These are phyloP conservation scores for Acropora yongei DNA, from an alignment of 64 coral and sea anemone genomes.

Conservation along the genomic window DNA sequence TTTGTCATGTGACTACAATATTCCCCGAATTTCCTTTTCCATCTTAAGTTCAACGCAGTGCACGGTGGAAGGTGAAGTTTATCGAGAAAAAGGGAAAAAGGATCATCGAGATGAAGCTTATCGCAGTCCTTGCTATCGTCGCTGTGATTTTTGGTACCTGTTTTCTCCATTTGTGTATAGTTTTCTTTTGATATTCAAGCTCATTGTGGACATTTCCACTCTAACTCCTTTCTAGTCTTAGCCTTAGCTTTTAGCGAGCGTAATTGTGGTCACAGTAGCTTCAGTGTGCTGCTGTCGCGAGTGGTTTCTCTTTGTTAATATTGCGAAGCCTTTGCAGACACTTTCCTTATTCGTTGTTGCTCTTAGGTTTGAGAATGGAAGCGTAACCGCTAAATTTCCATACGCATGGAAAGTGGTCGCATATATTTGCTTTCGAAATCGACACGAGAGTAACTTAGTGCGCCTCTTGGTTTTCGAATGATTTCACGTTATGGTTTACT, in stretches of 20 bases:
- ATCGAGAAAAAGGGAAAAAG: not conserved
- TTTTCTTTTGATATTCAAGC: not conserved
- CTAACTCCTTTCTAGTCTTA: no score
- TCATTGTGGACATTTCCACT: no score
- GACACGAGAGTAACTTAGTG: no score
- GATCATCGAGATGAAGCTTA: slow-evolving; percentile 22
- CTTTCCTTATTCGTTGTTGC: not conserved
- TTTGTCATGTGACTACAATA: slow-evolving; percentile 29
- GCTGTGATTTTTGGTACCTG: slow-evolving; percentile 18
- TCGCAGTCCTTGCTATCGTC: not conserved
- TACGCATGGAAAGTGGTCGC: no score
- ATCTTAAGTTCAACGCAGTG: no score
- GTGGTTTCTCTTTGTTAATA: not conserved
- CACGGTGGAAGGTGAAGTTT: not conserved
- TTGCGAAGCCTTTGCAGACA: not conserved
- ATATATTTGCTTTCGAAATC: no score
- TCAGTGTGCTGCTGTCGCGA: not conserved
- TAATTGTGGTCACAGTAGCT: no score
- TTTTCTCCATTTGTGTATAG: not conserved
- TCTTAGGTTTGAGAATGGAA: not conserved
- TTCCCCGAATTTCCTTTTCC: not conserved
- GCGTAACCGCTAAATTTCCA: no score
- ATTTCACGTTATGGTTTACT: no score
- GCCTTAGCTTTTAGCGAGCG: no score
- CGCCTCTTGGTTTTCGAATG: no score